Evolutionary conservation across 1,140 invertebrate genomes (phyloP).

Genomic region (Drosophila nigrodunni): DNA sequence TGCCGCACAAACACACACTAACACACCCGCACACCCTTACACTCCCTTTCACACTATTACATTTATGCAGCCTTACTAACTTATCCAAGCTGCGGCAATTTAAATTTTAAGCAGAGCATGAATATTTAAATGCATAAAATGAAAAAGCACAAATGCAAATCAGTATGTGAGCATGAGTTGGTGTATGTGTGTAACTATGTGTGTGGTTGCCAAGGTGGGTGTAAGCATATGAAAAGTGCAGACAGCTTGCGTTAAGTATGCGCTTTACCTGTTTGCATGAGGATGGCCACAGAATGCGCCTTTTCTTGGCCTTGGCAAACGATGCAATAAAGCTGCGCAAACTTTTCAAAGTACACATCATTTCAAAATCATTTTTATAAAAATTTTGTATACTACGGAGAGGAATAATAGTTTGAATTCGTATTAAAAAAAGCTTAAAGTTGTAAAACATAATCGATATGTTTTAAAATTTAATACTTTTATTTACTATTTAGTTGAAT

Average conservation of each 20-base stretch:
- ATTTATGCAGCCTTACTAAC: slow-evolving; percentile 27
- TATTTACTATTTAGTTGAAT: too few species aligned
- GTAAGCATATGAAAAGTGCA: slow-evolving; percentile 45
- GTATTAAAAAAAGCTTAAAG: too few species aligned
- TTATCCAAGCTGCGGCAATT: slow-evolving; percentile 32
- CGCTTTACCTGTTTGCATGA: slow-evolving; percentile 16
- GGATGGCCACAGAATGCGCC: slow-evolving; percentile 19
- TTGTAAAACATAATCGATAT: too few species aligned
- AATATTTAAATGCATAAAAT: slow-evolving; percentile 57
- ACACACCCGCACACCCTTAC: slow-evolving; percentile 3
- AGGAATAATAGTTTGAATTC: too few species aligned
- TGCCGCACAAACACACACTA: slow-evolving; percentile 19
- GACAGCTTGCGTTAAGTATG: slow-evolving; percentile 40
- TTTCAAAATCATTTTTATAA: too few species aligned
- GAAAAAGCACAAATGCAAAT: slow-evolving; percentile 52
- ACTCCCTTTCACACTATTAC: background rate
- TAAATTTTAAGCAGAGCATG: slow-evolving; percentile 53
- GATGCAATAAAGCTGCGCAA: slow-evolving; percentile 6
- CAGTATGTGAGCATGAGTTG: slow-evolving; percentile 4
- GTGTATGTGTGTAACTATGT: slow-evolving; percentile 4
- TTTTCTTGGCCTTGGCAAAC: slow-evolving; percentile 32
- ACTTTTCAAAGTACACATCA: too few species aligned
- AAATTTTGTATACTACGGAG: too few species aligned
- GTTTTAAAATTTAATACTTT: too few species aligned
- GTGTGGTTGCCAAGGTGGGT: slow-evolving; percentile 8